These are phyloP conservation scores for Tapirus terrestris DNA, from an alignment of 2,113 vertebrate genomes.

Conservation along the genomic window DNA sequence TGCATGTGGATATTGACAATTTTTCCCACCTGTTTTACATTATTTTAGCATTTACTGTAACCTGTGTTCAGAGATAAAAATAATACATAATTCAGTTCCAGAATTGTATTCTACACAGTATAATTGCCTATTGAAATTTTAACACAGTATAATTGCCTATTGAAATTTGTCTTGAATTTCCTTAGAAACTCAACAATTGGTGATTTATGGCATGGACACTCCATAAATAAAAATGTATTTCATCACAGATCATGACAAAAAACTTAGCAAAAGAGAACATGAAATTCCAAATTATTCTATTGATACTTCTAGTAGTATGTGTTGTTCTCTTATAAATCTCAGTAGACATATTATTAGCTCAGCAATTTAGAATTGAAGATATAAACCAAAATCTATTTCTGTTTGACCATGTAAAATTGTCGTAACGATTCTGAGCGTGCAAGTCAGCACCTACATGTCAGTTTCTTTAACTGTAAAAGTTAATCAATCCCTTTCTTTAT, in stretches of 20 bases:
- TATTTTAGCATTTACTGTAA: constrained; percentile 28
- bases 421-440: not conserved
- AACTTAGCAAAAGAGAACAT: not conserved
- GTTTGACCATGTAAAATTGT: not conserved
- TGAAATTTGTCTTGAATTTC: not conserved
- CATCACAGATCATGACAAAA: not conserved
- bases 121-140: not conserved
- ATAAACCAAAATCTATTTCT: not conserved
- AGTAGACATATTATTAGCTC: not conserved
- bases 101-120: not conserved
- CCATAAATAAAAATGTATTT: not conserved
- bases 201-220: not conserved
- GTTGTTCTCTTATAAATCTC: not conserved
- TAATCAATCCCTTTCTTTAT: not conserved
- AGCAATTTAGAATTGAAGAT: not conserved
- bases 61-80: not conserved
- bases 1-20: not conserved
- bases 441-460: not conserved
- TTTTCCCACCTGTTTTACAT: constrained; percentile 14
- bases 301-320: not conserved
- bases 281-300: not conserved
- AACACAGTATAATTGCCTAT: not conserved
- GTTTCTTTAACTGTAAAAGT: not conserved
- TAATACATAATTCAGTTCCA: not conserved
- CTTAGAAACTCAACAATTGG: not conserved